Percentiles rank a stretch among this genome's conserved stretches.
These are phyloP conservation scores for Petrocephalus sullivani DNA, from an alignment of 2,797 vertebrate genomes.

Conservation along the genomic window DNA sequence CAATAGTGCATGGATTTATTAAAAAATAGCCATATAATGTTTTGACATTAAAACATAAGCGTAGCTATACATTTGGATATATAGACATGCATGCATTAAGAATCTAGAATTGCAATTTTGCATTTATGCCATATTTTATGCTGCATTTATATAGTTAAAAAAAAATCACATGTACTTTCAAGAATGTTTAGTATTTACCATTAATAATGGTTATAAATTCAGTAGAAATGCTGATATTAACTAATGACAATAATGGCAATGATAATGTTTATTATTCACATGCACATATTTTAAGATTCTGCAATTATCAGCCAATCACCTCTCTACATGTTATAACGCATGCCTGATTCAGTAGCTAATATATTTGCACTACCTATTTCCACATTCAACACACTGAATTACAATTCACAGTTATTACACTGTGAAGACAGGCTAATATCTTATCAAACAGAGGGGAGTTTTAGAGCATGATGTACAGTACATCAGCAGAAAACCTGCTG, in stretches of 20 bases:
- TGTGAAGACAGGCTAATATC: not conserved
- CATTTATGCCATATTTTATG: not conserved
- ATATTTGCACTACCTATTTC: not conserved
- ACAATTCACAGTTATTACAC: not conserved
- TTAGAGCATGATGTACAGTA: conserved; percentile 75
- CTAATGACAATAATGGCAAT: not conserved
- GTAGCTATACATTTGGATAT: not conserved
- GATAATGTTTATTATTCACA: no score
- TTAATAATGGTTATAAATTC: not conserved
- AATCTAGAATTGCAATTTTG: not conserved
- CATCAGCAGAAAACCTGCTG: conserved; percentile 60
- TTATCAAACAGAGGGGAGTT: conserved; percentile 54
- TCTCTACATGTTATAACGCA: not conserved
- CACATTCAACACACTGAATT: not conserved
- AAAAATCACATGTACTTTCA: not conserved
- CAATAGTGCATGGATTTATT: no score
- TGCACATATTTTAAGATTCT: not conserved
- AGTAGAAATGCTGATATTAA: not conserved
- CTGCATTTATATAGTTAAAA: not conserved
- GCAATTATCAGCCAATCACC: not conserved
- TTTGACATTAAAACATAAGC: not conserved
- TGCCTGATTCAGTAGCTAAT: not conserved
- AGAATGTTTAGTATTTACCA: not conserved
- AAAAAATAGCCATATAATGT: not conserved
- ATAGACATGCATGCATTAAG: not conserved